Base-by-base conservation (phyloP, 2,888 invertebrate species). In the Eurois occulta region DNA sequence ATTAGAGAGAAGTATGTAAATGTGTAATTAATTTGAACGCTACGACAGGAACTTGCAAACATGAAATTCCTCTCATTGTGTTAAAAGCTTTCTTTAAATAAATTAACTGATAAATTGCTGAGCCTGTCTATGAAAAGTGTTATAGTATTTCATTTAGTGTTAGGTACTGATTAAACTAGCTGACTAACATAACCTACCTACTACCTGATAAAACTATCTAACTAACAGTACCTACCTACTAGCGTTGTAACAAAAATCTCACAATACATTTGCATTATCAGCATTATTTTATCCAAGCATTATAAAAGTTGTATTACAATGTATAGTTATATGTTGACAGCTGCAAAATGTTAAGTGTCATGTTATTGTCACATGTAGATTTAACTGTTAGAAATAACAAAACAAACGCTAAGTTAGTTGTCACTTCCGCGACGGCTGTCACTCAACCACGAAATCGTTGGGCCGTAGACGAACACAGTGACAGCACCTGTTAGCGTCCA, bases 401-500 rank as follows among this genome's bases (percentile, higher is more conserved):
- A 73, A 78, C 74, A 85, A 81, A 58, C 65, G 78, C 58, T 75
- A 87, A 81, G 84, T 86, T 86, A 87, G 87, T 86, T 87, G 87
- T 83, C 85, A 86, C 80, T 84, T 74, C 83, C 80, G 81, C 86
- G 88, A 86, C 86, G 82, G 89, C 83, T 86, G 88, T 90, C 90
- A 88, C 69, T 91, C 89, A 90, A 75, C 81, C 88, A 86, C 83
- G 62, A 87, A 87, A 89, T 89, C 88, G 90, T 89, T 84, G 73
- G 77, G 84, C 86, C 83, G 87, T 77, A 83, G 88, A 91, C 89
- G 86, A 90, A 85, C 87, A 83, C 85, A 86, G 87, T 91, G 93
- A 92, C 93, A 92, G 90, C 91, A 83, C 83, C 91, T 91, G 92
- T 94, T 91, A 89, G 87, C 92, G 81, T 84, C 89, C 86, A 91